Evolutionary conservation across 2,797 vertebrate species (phyloP).

Genomic region (Spheniscus humboldti): DNA sequence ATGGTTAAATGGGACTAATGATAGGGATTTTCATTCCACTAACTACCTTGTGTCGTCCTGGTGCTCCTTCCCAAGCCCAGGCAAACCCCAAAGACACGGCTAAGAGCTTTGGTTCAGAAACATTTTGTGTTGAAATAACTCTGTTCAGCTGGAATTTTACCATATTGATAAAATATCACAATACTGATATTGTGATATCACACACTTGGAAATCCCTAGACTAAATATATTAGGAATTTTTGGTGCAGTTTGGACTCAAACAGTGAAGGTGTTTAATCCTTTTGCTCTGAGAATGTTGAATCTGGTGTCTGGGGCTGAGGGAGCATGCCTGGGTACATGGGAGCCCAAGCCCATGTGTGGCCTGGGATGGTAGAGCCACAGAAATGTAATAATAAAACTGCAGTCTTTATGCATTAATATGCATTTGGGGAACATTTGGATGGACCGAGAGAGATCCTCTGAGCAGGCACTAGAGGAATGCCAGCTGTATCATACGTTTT

Average conservation of each 20-base stretch:
- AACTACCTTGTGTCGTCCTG: not conserved
- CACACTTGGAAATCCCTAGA: not conserved
- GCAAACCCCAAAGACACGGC: not conserved
- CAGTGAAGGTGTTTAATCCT: not conserved
- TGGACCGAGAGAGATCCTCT: not conserved
- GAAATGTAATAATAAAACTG: not conserved
- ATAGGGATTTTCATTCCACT: not conserved
- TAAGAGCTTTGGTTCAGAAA: not conserved
- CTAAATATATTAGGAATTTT: not conserved
- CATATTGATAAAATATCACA: not conserved
- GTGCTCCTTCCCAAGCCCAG: not conserved
- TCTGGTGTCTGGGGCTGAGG: not conserved
- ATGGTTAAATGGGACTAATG: not conserved
- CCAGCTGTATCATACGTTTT: not conserved
- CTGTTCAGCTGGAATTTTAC: not conserved
- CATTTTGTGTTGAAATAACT: not conserved
- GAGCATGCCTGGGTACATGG: not conserved
- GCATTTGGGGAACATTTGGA: not conserved
- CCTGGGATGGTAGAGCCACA: not conserved
- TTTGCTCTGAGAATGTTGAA: not conserved
- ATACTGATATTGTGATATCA: not conserved
- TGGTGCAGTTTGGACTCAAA: not conserved
- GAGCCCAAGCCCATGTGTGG: not conserved
- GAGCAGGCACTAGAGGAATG: not conserved
- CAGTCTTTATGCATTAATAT: not conserved